phyloP scores from a whole-genome alignment of 1,140 invertebrate species.

The Lordiphosa mommai region DNA sequence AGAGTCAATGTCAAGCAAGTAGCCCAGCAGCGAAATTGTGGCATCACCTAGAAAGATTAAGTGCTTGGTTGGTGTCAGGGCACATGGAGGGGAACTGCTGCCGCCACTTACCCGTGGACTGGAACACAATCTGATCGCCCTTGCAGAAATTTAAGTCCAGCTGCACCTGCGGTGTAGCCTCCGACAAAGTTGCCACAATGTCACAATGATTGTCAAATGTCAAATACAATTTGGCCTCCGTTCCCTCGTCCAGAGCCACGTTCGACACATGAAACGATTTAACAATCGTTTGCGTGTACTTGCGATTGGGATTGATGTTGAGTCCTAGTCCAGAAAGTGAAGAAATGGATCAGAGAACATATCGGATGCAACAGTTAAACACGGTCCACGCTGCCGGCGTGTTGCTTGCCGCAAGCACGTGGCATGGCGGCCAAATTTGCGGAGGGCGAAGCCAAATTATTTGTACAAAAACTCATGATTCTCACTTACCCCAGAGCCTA shows the following conservation, averaged over 20 bases:
- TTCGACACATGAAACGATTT: constrained; percentile 93
- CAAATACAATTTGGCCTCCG: constrained; percentile 88
- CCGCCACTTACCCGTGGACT: constrained; percentile 83
- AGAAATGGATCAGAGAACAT: constrained; percentile 31
- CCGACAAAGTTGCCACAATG: constrained; percentile 89
- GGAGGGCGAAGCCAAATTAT: background rate
- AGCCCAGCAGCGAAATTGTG: constrained; percentile 88
- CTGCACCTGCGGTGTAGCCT: constrained; percentile 84
- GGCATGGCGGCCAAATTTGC: constrained; percentile 10
- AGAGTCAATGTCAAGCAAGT: constrained; percentile 82
- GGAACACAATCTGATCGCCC: constrained; percentile 83
- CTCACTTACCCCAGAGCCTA: constrained; percentile 62
- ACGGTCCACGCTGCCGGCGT: constrained; percentile 28
- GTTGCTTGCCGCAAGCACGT: constrained; percentile 39
- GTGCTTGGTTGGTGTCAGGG: background rate
- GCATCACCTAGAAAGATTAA: constrained; percentile 82
- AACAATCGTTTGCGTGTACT: constrained; percentile 91
- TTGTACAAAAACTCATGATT: background rate
- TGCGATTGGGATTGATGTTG: constrained; percentile 90
- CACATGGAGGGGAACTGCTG: too few relatives aligned
- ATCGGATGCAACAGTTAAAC: background rate
- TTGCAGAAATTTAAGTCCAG: constrained; percentile 90
- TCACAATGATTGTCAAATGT: too few relatives aligned
- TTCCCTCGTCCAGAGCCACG: constrained; percentile 88
- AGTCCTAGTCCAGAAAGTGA: constrained; percentile 82